Conservation (phyloP, 2,113 vertebrate species). For the Isurus oxyrinchus region DNA sequence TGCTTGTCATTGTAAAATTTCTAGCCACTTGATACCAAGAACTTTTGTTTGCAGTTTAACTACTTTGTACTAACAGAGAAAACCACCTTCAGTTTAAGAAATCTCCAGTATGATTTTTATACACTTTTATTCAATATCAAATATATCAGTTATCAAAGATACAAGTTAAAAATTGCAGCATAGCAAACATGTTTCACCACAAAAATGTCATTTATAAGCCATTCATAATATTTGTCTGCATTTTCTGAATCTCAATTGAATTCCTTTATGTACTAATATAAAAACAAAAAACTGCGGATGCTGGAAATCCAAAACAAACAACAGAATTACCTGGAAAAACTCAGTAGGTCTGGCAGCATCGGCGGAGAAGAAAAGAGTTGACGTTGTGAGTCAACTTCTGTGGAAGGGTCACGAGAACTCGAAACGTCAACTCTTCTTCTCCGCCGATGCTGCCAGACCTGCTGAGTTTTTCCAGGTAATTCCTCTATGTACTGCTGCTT, state of each 20-base stretch:
- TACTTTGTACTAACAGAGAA: not conserved
- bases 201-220: no score
- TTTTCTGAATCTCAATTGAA: not conserved
- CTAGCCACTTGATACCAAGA: not conserved
- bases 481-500: not conserved
- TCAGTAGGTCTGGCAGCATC: no score
- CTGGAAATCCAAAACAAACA: no score
- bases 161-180: not conserved
- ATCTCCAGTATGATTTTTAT: not conserved
- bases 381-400: no score
- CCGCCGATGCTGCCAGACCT: no score
- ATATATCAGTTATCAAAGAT: not conserved
- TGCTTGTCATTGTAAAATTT: not conserved
- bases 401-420: no score
- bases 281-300: no score
- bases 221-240: not conserved
- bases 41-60: not conserved
- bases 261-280: not conserved
- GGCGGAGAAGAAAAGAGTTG: no score
- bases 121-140: not conserved
- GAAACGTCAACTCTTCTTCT: no score
- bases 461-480: no score
- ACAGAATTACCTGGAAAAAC: no score
- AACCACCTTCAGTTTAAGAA: not conserved
- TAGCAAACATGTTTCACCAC: not conserved